Evolutionary conservation across 2,797 vertebrate genomes (phyloP), one percentile per base, ranked within the genome.

Genomic region (Buceros bicornis): DNA sequence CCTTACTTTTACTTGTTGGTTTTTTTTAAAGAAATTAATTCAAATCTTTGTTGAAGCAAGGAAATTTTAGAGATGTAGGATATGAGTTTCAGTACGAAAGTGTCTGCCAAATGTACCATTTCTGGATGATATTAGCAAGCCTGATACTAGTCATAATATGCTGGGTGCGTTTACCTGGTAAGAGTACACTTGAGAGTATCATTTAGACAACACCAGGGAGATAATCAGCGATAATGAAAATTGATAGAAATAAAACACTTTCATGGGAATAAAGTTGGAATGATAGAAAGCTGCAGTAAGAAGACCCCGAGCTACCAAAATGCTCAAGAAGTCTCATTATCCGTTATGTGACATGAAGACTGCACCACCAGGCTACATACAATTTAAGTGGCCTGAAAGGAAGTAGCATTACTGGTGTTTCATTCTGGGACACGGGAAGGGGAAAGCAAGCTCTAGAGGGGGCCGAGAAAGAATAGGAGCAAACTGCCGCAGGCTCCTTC

Each of bases 101-200:
- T 33, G 37, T 54, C 62, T 77, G 51, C 24, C 54, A 88, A 92
- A 70, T n/a, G 16, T 37, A 66, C 21, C 1, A n/a, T 40, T 92
- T 94, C 47, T 87, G 37, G 25, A 60, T 54, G 17, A 71, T 28
- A 45, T 60, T 35, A 74, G 53, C 29, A 73, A 82, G 56, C 20
- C 25, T 86, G 37, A 74, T 58, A 60, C 10, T 69, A 67, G 37
- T 13, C 37, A 26, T 50, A 85, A 40, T 2, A 37, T 13, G 20
- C 74, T 51, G 42, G 35, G 40, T 79, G 12, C 2, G 2, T 90
- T 76, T 82, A 85, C 65, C 54, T 66, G 56, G 37, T 70, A 64
- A 95, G 87, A 95, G 95, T 97, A 80, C 97, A 98, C 97, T 98
- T 98, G 98, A 98, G 98, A 98, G 98, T 98, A 98, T 95, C 97